A percentile compares a stretch with the other conserved stretches of the same genome.
Evolutionary conservation across 2,888 invertebrate genomes (phyloP).

Genomic region (Sympetrum striolatum): DNA sequence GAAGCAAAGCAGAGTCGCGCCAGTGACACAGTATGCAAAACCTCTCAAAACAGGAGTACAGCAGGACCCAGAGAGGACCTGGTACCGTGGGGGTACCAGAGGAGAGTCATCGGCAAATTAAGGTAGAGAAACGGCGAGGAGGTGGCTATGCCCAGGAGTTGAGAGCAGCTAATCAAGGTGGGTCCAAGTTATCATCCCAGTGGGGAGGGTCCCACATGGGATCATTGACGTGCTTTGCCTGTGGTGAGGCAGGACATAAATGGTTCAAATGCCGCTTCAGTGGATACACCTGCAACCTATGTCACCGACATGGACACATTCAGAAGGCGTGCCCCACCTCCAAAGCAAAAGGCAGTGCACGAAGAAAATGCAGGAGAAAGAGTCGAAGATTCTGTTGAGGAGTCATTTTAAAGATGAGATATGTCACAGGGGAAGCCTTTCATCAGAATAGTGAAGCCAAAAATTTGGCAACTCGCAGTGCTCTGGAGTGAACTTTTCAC

Average conservation of each 20-base stretch:
- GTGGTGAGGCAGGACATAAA: neutral
- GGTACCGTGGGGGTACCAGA: neutral
- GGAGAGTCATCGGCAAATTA: neutral
- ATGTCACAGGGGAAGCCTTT: no score
- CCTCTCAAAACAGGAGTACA: neutral
- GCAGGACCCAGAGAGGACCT: neutral
- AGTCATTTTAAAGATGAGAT: neutral
- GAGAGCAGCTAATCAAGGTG: neutral
- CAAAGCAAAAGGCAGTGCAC: neutral
- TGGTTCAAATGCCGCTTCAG: neutral
- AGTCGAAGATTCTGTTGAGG: neutral
- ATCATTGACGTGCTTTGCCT: neutral
- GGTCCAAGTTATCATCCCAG: neutral
- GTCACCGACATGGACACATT: neutral
- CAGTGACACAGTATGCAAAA: neutral
- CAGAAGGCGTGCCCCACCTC: neutral
- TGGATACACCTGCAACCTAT: neutral
- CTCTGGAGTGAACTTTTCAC: no score
- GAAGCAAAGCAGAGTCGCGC: neutral
- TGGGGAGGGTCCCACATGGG: neutral
- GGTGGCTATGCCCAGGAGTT: neutral
- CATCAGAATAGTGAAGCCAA: no score
- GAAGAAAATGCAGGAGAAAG: neutral
- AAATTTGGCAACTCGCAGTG: no score
- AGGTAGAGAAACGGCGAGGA: neutral